A percentile compares a stretch with the other conserved stretches of the same genome.
phyloP scores from a whole-genome alignment of 35 echinoderm and acorn worm genomes.

The Acanthaster planci region DNA sequence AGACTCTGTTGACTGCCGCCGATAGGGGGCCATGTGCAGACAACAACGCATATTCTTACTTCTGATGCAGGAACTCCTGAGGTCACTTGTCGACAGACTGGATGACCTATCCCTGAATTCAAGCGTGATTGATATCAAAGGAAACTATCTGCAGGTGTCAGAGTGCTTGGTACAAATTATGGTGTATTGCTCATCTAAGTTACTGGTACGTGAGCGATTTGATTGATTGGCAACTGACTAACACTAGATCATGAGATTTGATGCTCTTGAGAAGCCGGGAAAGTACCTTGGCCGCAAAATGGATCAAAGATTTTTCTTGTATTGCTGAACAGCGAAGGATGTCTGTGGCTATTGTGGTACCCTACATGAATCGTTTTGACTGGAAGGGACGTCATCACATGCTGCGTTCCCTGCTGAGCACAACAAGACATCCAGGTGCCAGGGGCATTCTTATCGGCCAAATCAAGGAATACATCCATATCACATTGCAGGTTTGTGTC shows the following conservation, averaged over 20 bases:
- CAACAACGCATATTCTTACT: neutral
- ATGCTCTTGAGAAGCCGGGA: neutral
- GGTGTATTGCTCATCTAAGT: conserved; percentile 68
- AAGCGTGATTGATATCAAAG: conserved; percentile 51
- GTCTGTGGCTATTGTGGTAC: conserved; percentile 54
- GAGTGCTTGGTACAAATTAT: conserved; percentile 69
- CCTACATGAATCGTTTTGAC: conserved; percentile 74
- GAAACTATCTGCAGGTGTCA: conserved; percentile 61
- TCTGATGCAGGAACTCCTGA: conserved; percentile 60
- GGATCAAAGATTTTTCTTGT: neutral
- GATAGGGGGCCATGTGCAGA: too few species aligned
- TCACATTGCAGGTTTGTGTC: conserved; percentile 47
- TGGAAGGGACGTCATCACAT: conserved; percentile 89
- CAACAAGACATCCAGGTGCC: conserved; percentile 66
- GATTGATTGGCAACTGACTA: neutral
- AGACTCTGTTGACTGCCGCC: too few species aligned
- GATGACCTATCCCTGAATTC: conserved; percentile 48
- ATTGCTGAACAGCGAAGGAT: conserved; percentile 66
- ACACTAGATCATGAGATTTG: neutral
- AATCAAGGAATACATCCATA: conserved; percentile 80
- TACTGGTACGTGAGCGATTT: conserved; percentile 56
- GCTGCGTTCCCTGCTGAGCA: conserved; percentile 52
- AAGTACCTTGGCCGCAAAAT: neutral
- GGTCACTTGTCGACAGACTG: conserved; percentile 40
- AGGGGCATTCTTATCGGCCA: conserved; percentile 78